Base-by-base conservation (phyloP, 2,888 invertebrate species). In the Phlogophora meticulosa region DNA sequence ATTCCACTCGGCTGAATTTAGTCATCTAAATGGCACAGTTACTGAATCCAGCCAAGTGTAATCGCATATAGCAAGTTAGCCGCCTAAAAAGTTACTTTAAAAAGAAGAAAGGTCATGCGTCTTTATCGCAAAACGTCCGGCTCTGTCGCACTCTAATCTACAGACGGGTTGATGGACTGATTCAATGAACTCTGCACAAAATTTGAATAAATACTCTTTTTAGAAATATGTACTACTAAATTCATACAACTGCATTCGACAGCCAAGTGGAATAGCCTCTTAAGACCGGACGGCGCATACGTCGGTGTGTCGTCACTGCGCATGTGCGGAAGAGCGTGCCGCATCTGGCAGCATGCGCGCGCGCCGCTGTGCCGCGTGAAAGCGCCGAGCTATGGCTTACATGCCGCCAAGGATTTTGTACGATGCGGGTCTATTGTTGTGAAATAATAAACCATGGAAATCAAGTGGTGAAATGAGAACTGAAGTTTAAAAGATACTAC, bases 271-370 rank as follows among this genome's bases (percentile, higher is more conserved):
- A 46, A 13, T 13, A 20, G 22, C 10, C 22, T 13, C 58, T 48
- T 68, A 59, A 59, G 53, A 24, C 40, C 15, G 17, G 42, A 36
- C 15, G 24, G 42, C 15, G 61, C 65, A 57, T 45, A 61, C 45
- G 63, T 63, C 56, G 56, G 52, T 24, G 56, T 61, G 24, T 57
- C 55, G 46, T 59, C 70, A 58, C 49, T 24, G 61, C 70, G 78
- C 71, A 71, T 81, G 80, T 72, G 76, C 81, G 83, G 83, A 80
- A 80, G 81, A 82, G 60, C 90, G 88, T 89, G 90, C 85, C 85
- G 80, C 91, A 90, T 91, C 90, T 89, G 88, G 83, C 83, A 62
- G 78, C 81, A 80, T 72, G 80, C 81, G 83, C 80, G 75, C 78
- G 64, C 71, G 58, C 66, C 53, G 43, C 20, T 48, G 34, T 13